phyloP scores from a whole-genome alignment of 2,888 invertebrate genomes.

The Horisme vitalbata region DNA sequence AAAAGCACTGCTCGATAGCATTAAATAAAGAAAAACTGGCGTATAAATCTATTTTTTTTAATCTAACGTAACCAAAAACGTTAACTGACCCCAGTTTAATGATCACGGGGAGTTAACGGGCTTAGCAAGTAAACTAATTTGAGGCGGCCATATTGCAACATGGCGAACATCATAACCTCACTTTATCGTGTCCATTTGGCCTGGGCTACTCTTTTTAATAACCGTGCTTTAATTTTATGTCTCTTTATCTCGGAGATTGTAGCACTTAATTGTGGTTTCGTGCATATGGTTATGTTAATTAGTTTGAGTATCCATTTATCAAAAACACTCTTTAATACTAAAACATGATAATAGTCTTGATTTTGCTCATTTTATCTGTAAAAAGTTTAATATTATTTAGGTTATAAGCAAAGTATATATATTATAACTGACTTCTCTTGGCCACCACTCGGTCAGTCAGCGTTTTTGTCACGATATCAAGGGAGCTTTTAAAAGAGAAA shows the following conservation, averaged over 20 bases:
- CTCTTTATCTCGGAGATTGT: slow-evolving; percentile 66
- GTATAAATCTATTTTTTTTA: slow-evolving; percentile 30
- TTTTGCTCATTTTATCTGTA: too few species aligned
- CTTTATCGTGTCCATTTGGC: slow-evolving; percentile 75
- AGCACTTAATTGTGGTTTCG: slow-evolving; percentile 64
- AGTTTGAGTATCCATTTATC: slow-evolving; percentile 4
- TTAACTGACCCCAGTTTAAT: slow-evolving; percentile 42
- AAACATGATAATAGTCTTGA: too few species aligned
- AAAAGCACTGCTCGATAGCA: slow-evolving; percentile 62
- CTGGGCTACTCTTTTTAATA: slow-evolving; percentile 73
- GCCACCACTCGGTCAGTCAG: too few species aligned
- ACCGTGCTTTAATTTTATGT: slow-evolving; percentile 76
- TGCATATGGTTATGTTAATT: slow-evolving; percentile 49
- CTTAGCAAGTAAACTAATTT: slow-evolving; percentile 58
- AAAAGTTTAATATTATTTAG: too few species aligned
- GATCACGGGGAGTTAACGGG: slow-evolving; percentile 38
- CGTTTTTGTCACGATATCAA: too few species aligned
- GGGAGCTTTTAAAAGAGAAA: too few species aligned
- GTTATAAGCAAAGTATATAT: too few species aligned
- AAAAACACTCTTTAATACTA: slow-evolving; percentile 1
- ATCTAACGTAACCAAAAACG: slow-evolving; percentile 38
- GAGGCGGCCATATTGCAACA: slow-evolving; percentile 61
- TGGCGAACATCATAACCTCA: slow-evolving; percentile 65
- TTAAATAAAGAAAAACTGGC: slow-evolving; percentile 38
- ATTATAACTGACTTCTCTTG: too few species aligned